These are phyloP conservation scores for Hippolais icterina DNA, from an alignment of 2,113 vertebrate genomes.

Conservation along the genomic window DNA sequence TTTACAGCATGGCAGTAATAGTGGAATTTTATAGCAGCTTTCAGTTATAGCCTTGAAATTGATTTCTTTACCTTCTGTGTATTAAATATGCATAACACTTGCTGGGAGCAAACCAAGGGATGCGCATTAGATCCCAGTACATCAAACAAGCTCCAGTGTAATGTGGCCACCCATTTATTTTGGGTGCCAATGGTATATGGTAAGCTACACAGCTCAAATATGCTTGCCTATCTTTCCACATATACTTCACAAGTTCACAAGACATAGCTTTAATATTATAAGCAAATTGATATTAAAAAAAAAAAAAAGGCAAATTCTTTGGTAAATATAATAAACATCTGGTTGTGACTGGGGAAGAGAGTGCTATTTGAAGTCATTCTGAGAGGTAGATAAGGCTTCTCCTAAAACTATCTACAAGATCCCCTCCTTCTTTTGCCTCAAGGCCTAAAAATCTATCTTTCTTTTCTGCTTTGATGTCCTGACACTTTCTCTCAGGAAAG, in stretches of 20 bases:
- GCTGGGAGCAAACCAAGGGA: background rate
- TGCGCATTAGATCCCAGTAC: background rate
- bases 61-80: background rate
- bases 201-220: background rate
- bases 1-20: background rate
- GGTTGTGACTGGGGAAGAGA: background rate
- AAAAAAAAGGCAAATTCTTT: background rate
- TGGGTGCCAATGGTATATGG: background rate
- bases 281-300: background rate
- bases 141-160: background rate
- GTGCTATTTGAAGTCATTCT: background rate
- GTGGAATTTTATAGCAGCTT: background rate
- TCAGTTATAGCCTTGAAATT: constrained; percentile 3
- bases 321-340: background rate
- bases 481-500: background rate
- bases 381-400: background rate
- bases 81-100: background rate
- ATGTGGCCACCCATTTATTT: background rate
- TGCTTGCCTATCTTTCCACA: background rate
- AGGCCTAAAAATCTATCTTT: background rate
- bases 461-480: constrained; percentile 19
- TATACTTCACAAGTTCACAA: background rate
- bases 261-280: background rate
- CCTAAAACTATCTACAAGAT: background rate
- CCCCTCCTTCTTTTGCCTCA: background rate